phyloP scores from a whole-genome alignment of 30 jellyfish, hydroid and myxozoan species.

The Pelagia noctiluca region DNA sequence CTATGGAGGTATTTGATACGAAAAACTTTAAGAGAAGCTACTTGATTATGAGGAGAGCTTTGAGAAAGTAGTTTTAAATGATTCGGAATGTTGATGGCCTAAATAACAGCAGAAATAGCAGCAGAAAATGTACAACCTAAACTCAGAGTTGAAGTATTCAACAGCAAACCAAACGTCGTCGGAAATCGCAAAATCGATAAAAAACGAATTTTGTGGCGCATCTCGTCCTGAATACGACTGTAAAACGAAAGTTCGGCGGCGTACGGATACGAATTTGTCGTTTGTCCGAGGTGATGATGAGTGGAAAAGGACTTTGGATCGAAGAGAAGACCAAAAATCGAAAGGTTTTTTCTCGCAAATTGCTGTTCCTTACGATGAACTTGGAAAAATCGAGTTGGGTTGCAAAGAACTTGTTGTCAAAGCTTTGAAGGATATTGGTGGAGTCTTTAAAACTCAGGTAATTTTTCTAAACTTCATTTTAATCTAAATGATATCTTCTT shows the following conservation, averaged over 20 bases:
- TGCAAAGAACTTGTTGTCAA: constrained; percentile 65
- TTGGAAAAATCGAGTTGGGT: constrained; percentile 74
- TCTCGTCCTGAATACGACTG: constrained; percentile 34
- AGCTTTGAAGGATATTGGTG: constrained; percentile 76
- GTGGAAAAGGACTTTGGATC: constrained; percentile 65
- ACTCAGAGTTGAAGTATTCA: not conserved
- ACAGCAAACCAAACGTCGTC: constrained; percentile 27
- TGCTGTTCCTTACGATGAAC: constrained; percentile 68
- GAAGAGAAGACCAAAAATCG: constrained; percentile 60
- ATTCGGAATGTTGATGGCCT: too few species aligned
- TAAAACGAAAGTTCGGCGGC: not conserved
- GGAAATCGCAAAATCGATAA: constrained; percentile 51
- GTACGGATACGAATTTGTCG: constrained; percentile 36
- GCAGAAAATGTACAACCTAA: not conserved
- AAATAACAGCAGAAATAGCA: too few species aligned
- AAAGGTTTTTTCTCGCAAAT: constrained; percentile 79
- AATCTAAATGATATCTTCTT: too few species aligned
- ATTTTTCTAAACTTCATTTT: too few species aligned
- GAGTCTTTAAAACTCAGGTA: constrained; percentile 60
- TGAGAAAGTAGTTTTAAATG: too few species aligned
- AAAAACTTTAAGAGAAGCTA: too few species aligned
- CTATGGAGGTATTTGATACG: too few species aligned
- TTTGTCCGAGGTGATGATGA: constrained; percentile 38
- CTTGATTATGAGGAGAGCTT: too few species aligned
- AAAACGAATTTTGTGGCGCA: constrained; percentile 12